A percentile compares a stretch with the other conserved stretches of the same genome.
Conservation (phyloP, 1,140 invertebrate species). For the Helicoverpa zea region DNA sequence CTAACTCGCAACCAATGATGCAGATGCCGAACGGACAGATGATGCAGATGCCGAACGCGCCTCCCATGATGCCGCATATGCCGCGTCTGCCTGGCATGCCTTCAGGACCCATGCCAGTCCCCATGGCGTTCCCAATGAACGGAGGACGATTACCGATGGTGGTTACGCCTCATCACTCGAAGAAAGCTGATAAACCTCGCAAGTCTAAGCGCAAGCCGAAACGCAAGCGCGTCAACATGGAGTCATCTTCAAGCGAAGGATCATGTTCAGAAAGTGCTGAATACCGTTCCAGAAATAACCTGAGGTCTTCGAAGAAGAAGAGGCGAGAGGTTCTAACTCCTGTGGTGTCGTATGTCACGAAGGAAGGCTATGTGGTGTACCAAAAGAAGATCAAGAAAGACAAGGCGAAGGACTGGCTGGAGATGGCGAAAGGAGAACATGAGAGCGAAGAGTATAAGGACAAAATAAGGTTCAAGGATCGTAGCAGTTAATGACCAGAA, state of each 20-base stretch:
- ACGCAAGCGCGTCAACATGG: constrained; percentile 50
- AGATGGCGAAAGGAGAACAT: constrained; percentile 45
- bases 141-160: constrained; percentile 67
- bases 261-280: constrained; percentile 43
- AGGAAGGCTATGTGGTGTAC: constrained; percentile 74
- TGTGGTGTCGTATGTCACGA: constrained; percentile 69
- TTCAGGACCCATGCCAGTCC: constrained; percentile 52
- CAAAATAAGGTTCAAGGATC: not conserved
- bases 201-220: constrained; percentile 55
- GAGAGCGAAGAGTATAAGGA: constrained; percentile 10
- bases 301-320: constrained; percentile 42
- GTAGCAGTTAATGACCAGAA: not conserved
- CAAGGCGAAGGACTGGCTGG: constrained; percentile 73
- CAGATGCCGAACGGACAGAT: not conserved
- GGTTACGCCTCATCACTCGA: constrained; percentile 70
- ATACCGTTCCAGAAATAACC: constrained; percentile 33
- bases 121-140: constrained; percentile 55
- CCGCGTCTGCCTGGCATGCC: constrained; percentile 33
- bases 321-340: constrained; percentile 61
- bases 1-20: not conserved
- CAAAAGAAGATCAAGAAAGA: constrained; percentile 78
- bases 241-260: constrained; percentile 59
- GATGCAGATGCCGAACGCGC: constrained; percentile 13
- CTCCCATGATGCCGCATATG: constrained; percentile 42
- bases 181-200: constrained; percentile 55